These are phyloP conservation scores for Agonopterix arenella DNA, from an alignment of 2,888 invertebrate genomes.

Conservation along the genomic window DNA sequence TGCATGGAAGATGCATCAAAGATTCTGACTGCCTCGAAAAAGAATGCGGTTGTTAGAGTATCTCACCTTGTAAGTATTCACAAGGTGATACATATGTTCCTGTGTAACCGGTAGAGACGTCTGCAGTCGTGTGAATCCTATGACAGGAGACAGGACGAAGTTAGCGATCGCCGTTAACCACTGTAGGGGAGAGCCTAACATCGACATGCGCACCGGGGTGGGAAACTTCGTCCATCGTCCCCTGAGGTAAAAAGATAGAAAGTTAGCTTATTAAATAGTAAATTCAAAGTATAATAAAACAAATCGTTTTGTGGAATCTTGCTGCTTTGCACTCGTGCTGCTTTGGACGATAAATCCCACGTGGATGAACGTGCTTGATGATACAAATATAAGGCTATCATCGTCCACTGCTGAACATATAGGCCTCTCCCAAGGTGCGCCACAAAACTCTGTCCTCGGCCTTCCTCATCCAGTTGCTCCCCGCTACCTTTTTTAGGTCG, in stretches of 20 bases:
- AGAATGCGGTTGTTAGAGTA: not conserved
- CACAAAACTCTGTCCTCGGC: too few species aligned
- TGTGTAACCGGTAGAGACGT: slow-evolving; percentile 22
- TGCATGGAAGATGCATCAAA: too few species aligned
- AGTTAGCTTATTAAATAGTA: not conserved
- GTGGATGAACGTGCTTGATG: too few species aligned
- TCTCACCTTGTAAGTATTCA: slow-evolving; percentile 33
- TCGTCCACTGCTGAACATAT: too few species aligned
- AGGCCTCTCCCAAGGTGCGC: too few species aligned
- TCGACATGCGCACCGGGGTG: slow-evolving; percentile 25
- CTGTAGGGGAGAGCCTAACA: slow-evolving; percentile 39
- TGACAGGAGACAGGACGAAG: slow-evolving; percentile 28
- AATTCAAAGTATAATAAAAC: not conserved
- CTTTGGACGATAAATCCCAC: too few species aligned
- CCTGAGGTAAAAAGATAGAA: slow-evolving; percentile 20
- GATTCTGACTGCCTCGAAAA: too few species aligned
- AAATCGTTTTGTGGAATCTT: too few species aligned
- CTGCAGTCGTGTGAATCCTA: slow-evolving; percentile 36
- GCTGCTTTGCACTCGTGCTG: too few species aligned
- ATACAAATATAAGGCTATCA: too few species aligned
- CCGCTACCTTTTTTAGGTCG: too few species aligned
- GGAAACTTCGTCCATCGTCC: slow-evolving; percentile 31
- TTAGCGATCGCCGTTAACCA: slow-evolving; percentile 40
- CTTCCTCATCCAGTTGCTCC: too few species aligned
- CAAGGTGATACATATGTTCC: slow-evolving; percentile 25